Conservation (phyloP, 2,888 invertebrate genomes). For the Kryphioiulus occultus region DNA sequence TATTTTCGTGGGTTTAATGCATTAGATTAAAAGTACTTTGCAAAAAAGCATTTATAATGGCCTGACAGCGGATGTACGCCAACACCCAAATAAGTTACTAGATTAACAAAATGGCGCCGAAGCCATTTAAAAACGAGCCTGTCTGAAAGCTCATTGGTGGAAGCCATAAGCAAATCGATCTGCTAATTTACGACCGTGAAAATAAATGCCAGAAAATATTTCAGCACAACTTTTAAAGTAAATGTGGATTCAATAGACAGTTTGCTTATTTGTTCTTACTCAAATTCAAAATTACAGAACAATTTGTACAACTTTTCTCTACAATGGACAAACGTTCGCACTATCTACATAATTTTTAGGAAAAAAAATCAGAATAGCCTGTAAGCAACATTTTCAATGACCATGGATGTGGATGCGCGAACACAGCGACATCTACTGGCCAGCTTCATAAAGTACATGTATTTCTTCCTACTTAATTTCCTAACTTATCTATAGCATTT, state of each 20-base stretch:
- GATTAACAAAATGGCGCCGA: conserved; percentile 35
- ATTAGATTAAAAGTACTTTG: conserved; percentile 35
- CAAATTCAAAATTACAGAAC: neutral
- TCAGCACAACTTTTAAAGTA: neutral
- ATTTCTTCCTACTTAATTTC: too few species aligned
- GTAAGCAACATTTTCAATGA: too few species aligned
- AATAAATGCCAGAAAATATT: neutral
- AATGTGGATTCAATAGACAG: neutral
- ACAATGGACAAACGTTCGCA: neutral
- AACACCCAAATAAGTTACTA: conserved; percentile 22
- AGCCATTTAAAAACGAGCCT: neutral
- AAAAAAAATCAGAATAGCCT: too few species aligned
- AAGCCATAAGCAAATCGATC: neutral
- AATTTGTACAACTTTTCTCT: neutral
- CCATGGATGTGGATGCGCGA: too few species aligned
- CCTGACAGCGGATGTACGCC: conserved; percentile 26
- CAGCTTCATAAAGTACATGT: too few species aligned
- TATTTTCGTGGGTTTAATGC: conserved; percentile 35
- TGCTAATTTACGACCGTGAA: neutral
- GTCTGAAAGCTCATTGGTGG: conserved; percentile 8
- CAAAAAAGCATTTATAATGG: conserved; percentile 35
- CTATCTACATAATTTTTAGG: neutral
- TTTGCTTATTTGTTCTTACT: neutral
- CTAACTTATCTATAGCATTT: too few species aligned
- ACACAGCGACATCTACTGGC: too few species aligned